These are phyloP conservation scores for Gobius niger DNA, from an alignment of 2,113 vertebrate species.

Conservation along the genomic window DNA sequence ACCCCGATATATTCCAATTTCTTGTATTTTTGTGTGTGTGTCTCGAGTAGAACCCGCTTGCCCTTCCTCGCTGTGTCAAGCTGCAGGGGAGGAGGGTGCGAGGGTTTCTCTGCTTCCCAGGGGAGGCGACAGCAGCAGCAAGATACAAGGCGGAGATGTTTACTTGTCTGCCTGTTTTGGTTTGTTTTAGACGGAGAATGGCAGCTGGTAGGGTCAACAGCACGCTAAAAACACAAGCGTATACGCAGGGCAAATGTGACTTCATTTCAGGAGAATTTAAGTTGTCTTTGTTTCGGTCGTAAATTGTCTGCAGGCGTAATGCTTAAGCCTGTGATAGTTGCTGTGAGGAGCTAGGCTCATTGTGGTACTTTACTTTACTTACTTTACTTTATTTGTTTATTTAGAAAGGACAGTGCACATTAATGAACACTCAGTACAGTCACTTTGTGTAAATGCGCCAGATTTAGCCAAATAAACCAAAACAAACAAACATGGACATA, in stretches of 20 bases:
- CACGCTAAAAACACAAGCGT: slow-evolving; percentile 43
- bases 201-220: slow-evolving; percentile 43
- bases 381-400: no score
- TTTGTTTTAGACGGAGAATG: slow-evolving; percentile 50
- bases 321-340: no score
- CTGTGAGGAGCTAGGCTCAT: no score
- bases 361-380: no score
- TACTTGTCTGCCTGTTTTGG: slow-evolving; percentile 40
- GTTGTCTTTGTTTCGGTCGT: no score
- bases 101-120: slow-evolving; percentile 34
- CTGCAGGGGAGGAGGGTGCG: slow-evolving; percentile 29
- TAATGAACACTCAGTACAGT: no score
- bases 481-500: no score
- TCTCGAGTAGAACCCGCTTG: slow-evolving; percentile 2
- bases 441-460: no score
- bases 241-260: background rate
- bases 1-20: slow-evolving; percentile 16
- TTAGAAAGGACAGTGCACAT: no score
- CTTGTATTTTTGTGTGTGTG: background rate
- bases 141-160: slow-evolving; percentile 43
- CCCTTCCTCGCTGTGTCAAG: slow-evolving; percentile 17
- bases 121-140: slow-evolving; percentile 24
- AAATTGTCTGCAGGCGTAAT: no score
- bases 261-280: no score
- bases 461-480: no score